Conservation (phyloP, 2,888 invertebrate genomes). For the Agrotis exclamationis region DNA sequence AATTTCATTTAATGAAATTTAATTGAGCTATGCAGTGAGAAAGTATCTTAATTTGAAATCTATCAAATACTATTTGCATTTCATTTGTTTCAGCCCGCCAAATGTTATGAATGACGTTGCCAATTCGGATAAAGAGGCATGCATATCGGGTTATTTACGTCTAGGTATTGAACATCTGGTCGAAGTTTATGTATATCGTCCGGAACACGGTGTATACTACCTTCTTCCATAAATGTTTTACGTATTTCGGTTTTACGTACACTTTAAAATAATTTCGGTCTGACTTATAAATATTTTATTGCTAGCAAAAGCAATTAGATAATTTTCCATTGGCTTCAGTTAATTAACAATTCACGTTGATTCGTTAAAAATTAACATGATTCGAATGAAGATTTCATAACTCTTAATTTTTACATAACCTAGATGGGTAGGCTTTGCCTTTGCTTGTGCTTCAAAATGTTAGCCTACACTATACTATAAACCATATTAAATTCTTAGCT, state of each 20-base stretch:
- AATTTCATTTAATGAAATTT: no score
- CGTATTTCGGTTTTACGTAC: no score
- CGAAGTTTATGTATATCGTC: no score
- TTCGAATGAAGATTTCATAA: constrained; percentile 47
- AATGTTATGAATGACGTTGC: no score
- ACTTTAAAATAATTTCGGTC: background rate
- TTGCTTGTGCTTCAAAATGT: constrained; percentile 4
- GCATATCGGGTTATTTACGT: no score
- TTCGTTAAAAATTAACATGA: constrained; percentile 42
- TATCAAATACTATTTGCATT: no score
- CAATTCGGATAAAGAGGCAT: no score
- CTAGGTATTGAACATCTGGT: no score
- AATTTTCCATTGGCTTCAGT: constrained; percentile 49
- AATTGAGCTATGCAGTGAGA: no score
- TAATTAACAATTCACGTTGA: constrained; percentile 41
- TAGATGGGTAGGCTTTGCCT: background rate
- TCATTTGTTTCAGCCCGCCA: no score
- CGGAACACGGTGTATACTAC: no score
- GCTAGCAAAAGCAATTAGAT: constrained; percentile 33
- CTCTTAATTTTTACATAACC: constrained; percentile 52
- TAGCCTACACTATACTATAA: constrained; percentile 17
- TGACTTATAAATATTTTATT: constrained; percentile 29
- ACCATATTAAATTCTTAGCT: constrained; percentile 37
- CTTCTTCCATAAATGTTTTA: background rate
- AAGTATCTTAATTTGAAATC: no score